Conservation (phyloP, 2,888 invertebrate genomes). For the Cephus rjabovi region DNA sequence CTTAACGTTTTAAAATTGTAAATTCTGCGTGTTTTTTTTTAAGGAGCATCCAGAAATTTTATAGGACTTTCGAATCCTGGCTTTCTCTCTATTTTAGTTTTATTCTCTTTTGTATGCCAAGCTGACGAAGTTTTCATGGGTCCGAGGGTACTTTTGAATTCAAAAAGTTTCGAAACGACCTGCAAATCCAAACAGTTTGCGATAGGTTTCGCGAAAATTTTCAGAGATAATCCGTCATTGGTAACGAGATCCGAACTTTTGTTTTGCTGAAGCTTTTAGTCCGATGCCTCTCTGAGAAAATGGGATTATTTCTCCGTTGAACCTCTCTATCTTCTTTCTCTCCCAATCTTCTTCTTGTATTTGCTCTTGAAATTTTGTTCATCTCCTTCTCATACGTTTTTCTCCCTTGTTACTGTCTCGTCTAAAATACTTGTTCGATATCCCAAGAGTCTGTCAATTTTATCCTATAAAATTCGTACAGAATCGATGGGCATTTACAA, state of each 20-base stretch:
- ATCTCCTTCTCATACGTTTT: not conserved
- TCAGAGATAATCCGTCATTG: not conserved
- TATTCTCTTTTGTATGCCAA: not conserved
- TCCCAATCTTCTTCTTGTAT: not conserved
- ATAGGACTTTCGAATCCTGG: not conserved
- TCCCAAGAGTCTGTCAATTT: not conserved
- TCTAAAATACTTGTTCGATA: not conserved
- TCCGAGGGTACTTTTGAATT: not conserved
- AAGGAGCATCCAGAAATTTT: not conserved
- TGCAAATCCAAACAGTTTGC: not conserved
- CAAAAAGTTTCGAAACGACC: not conserved
- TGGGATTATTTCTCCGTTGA: not conserved
- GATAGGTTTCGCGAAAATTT: not conserved
- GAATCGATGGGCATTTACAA: conserved; percentile 5
- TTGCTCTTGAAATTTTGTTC: not conserved
- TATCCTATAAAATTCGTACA: not conserved
- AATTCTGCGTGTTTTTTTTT: not conserved
- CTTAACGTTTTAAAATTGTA: not conserved
- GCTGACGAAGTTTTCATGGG: not conserved
- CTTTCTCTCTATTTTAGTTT: not conserved
- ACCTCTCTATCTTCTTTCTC: not conserved
- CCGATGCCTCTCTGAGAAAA: not conserved
- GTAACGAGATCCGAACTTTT: not conserved
- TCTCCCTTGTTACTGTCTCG: not conserved
- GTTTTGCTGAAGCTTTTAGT: not conserved